phyloP scores from a whole-genome alignment of 2,113 vertebrate genomes.

The Propithecus coquereli region DNA sequence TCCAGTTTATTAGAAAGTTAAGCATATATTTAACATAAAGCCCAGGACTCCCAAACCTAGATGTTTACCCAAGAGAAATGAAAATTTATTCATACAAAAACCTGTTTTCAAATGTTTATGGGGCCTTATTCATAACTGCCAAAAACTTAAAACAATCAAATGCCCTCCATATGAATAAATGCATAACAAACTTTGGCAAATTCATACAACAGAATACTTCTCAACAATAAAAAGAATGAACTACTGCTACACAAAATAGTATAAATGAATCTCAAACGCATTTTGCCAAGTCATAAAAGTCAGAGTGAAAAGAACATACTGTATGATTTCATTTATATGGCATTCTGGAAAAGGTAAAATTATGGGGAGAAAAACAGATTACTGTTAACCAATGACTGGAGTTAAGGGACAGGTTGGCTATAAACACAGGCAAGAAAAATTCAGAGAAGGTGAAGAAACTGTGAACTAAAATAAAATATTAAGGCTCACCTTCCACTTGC shows the following conservation, averaged over 20 bases:
- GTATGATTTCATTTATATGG: neutral
- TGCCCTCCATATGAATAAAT: neutral
- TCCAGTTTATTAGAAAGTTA: conserved; percentile 1
- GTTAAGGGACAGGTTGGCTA: neutral
- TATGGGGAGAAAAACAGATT: neutral
- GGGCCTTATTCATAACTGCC: neutral
- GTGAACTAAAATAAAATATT: neutral
- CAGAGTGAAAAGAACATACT: neutral
- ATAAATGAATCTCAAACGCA: neutral
- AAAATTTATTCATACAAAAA: neutral
- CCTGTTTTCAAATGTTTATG: neutral
- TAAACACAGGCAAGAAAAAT: neutral
- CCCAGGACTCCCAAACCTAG: neutral
- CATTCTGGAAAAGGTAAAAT: neutral
- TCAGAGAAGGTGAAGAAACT: neutral
- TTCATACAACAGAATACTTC: neutral
- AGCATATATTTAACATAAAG: neutral
- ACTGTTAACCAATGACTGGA: neutral
- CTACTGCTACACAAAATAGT: neutral
- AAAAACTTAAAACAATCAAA: conserved; percentile 4
- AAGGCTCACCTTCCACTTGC: too few relatives aligned
- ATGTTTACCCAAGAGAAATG: neutral
- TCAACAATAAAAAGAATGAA: neutral
- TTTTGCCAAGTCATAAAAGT: neutral
- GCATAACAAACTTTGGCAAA: neutral